Evolutionary conservation across 1,140 invertebrate genomes (phyloP).

Genomic region (Macrobrachium rosenbergii): DNA sequence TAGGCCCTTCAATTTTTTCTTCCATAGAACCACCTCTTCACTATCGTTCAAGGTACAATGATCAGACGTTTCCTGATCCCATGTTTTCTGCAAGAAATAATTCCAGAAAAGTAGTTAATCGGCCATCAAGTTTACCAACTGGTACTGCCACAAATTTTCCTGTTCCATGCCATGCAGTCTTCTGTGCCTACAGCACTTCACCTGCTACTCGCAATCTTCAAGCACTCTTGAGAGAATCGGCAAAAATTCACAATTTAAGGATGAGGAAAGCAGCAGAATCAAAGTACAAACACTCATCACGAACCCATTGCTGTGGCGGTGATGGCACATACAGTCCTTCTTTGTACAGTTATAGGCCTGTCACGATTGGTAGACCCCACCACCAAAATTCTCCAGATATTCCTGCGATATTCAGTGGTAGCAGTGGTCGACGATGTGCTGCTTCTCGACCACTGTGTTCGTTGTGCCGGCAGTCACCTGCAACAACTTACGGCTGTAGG

Average conservation of each 20-base stretch:
- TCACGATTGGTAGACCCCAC: not conserved
- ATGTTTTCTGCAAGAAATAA: not conserved
- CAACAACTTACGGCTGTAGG: slow-evolving; percentile 2
- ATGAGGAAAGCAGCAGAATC: not conserved
- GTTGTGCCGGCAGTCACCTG: slow-evolving; percentile 20
- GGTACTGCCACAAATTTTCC: not conserved
- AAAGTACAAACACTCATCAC: not conserved
- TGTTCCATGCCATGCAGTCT: slow-evolving; percentile 44
- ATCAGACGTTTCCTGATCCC: not conserved
- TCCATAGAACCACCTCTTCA: slow-evolving; percentile 12
- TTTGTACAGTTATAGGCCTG: slow-evolving; percentile 3
- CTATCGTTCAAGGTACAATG: not conserved
- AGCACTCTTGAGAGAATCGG: slow-evolving; percentile 35
- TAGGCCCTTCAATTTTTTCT: not conserved
- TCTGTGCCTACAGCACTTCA: slow-evolving; percentile 56
- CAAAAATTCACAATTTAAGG: slow-evolving; percentile 22
- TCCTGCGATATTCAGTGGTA: not conserved
- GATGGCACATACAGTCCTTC: slow-evolving; percentile 1
- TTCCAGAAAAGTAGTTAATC: not conserved
- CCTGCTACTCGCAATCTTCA: slow-evolving; percentile 40
- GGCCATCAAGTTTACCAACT: not conserved
- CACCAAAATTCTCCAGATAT: slow-evolving; percentile 3
- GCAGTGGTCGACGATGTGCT: not conserved
- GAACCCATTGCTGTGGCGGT: slow-evolving; percentile 5
- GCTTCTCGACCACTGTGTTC: not conserved